Evolutionary conservation across 2,113 vertebrate species (phyloP).

Genomic region (Pygoscelis antarcticus): DNA sequence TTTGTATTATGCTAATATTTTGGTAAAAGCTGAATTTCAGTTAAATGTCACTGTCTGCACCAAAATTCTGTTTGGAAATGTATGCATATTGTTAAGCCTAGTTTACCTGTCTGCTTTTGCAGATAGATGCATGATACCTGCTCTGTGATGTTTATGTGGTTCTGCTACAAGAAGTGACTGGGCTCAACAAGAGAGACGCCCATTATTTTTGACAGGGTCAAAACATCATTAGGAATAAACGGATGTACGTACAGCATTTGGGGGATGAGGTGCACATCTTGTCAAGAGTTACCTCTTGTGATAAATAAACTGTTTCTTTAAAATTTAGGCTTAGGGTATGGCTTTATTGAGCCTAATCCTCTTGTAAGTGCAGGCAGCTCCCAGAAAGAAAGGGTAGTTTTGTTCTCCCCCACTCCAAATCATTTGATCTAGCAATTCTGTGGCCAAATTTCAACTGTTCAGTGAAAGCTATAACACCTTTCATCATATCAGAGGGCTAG

Average conservation of each 20-base stretch:
- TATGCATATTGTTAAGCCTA: conserved; percentile 22
- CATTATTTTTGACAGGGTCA: background rate
- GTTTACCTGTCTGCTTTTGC: conserved; percentile 28
- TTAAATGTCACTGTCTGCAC: conserved; percentile 20
- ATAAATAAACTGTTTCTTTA: background rate
- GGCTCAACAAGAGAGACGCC: background rate
- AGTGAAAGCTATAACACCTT: background rate
- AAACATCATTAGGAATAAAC: background rate
- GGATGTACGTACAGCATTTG: background rate
- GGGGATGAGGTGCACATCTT: background rate
- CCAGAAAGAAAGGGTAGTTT: background rate
- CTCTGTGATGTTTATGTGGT: background rate
- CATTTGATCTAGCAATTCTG: background rate
- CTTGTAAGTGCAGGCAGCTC: conserved; percentile 10
- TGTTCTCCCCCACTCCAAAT: background rate
- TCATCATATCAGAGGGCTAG: background rate
- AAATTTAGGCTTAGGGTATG: background rate
- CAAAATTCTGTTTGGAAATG: background rate
- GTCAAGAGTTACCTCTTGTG: background rate
- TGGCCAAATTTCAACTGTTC: background rate
- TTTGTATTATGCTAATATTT: conserved; percentile 19
- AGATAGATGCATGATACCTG: conserved; percentile 40
- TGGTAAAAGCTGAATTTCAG: conserved; percentile 39
- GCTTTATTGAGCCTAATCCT: background rate
- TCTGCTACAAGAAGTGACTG: conserved; percentile 11